Evolutionary conservation across 92 coral and sea anemone species (phyloP), one percentile per base, ranked within the genome.

Genomic region (Siderastrea siderea): DNA sequence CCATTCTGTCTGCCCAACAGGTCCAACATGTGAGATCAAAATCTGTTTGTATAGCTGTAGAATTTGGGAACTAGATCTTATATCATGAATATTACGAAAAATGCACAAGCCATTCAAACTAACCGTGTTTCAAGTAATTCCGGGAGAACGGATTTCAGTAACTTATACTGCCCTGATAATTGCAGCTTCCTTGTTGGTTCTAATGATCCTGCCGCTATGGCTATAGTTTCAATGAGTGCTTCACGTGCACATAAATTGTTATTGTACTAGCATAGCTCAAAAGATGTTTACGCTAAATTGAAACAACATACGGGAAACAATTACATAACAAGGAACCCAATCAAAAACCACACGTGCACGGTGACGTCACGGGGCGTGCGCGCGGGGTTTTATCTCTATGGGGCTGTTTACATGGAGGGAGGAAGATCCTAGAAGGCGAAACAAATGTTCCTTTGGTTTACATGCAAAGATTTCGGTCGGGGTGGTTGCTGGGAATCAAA

Each of bases 361-460:
- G 11, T 70, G 69, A 70, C 86, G 86, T 82, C 78, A 82, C 3
- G 11, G 48, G 69, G 48, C 47, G 62, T 19, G 48, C 14, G 44
- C 52, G 47, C 15, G 48, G 7, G 4, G 59, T 64, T 17, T 8
- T 17, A 50, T 64, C 71, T 63, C 52, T 38, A n/a, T n/a, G 38
- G 38, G 38, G 38, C 38, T 26, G 38, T 26, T 26, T 26, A 26
- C 0, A 26, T 26, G 38, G 38, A 26, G 38, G 38, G 38, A 26
- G 38, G 38, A 26, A 26, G 38, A 26, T 26, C 38, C 38, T 26
- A 26, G 38, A 26, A 26, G 38, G 0, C 38, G 38, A 26, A 26
- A 26, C 38, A 26, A 26, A 26, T 26, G 0, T 26, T 26, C 38
- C 38, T 26, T 26, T 26, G 38, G 38, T 26, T 26, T 26, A 26